Conservation (phyloP, 2,113 vertebrate genomes). For the Crotalus horridus region DNA sequence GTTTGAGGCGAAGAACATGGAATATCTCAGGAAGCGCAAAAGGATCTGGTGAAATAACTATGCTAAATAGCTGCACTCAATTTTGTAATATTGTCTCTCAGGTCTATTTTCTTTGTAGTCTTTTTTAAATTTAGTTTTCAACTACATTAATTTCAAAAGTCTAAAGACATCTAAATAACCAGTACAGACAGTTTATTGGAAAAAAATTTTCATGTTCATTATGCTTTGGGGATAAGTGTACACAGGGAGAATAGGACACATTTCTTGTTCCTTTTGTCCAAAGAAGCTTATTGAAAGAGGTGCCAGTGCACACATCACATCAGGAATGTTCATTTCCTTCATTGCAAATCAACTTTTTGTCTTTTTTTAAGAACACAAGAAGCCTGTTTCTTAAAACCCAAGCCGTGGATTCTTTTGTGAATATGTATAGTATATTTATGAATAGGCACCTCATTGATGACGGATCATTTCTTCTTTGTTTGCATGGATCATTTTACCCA, state of each 20-base stretch:
- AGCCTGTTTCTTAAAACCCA: conserved; percentile 92
- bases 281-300: conserved; percentile 95
- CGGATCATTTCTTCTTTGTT: conserved; percentile 99
- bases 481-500: conserved; percentile 85
- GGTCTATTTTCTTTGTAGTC: not conserved
- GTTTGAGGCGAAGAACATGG: not conserved
- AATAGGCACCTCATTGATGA: conserved; percentile 98
- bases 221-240: not conserved
- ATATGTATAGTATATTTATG: conserved; percentile 97
- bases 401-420: conserved; percentile 95
- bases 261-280: conserved; percentile 94
- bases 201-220: not conserved
- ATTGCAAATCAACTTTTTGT: conserved; percentile 85
- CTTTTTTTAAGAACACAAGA: conserved; percentile 96
- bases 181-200: not conserved
- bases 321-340: conserved; percentile 97
- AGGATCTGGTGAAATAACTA: not conserved
- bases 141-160: not conserved
- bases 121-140: not conserved
- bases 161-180: not conserved
- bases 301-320: conserved; percentile 95
- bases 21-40: not conserved
- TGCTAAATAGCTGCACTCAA: not conserved
- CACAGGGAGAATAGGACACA: not conserved
- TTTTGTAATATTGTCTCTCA: not conserved